Evolutionary conservation across 1,140 invertebrate genomes (phyloP).

Genomic region (Dufourea novaeangliae): DNA sequence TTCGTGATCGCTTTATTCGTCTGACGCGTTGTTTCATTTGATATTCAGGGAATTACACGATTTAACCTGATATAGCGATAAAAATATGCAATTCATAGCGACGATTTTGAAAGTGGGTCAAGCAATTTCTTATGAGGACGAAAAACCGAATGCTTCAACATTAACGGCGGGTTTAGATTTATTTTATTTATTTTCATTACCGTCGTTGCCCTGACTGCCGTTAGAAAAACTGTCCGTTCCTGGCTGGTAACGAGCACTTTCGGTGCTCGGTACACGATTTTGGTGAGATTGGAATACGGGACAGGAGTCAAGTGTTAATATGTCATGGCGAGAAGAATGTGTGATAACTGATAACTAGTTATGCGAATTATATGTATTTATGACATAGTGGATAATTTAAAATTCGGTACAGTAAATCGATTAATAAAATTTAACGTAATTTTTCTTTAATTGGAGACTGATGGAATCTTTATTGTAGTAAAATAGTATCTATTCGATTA

Average conservation of each 20-base stretch:
- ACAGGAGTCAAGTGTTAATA: too few relatives aligned
- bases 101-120: not conserved
- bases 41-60: slow-evolving; percentile 31
- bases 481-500: too few relatives aligned
- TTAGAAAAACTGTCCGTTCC: slow-evolving; percentile 8
- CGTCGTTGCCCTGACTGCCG: not conserved
- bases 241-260: not conserved
- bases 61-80: slow-evolving; percentile 19
- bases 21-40: slow-evolving; percentile 9
- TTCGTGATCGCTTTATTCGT: slow-evolving; percentile 17
- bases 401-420: not conserved
- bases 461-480: too few relatives aligned
- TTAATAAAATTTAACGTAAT: too few relatives aligned
- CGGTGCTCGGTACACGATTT: not conserved
- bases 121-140: slow-evolving; percentile 8
- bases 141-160: slow-evolving; percentile 22
- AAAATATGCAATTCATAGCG: slow-evolving; percentile 10
- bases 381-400: not conserved
- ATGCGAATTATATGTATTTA: too few relatives aligned
- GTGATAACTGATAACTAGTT: too few relatives aligned
- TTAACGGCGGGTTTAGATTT: slow-evolving; percentile 18
- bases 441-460: too few relatives aligned
- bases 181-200: slow-evolving; percentile 34
- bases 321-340: too few relatives aligned
- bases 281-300: not conserved